Base-by-base conservation (phyloP, 2,888 invertebrate species). In the Drosophila kuntzei region DNA sequence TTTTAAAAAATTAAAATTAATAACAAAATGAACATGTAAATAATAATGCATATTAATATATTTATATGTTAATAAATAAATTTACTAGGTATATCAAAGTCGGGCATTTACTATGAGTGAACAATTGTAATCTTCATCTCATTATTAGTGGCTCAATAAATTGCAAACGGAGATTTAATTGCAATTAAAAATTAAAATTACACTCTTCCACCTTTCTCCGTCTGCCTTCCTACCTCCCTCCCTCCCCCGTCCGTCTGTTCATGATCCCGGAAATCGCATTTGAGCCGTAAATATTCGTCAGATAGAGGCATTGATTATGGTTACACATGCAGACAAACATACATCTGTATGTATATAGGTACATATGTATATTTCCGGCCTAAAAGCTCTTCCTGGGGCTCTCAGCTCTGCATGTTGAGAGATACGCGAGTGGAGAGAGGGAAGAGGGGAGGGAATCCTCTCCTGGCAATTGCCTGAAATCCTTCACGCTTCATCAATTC, bases 401-500 rank as follows among this genome's bases (percentile, higher is more conserved):
- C 18, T n/a, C 7, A 25, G 32, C 27, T 32, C 43, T 65, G 59
- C 61, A 39, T 25, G 51, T 20, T 16, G 22, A 22, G 55, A 34
- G 58, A 71, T 53, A 53, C 8, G 22, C 2, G 22, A 14, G 16
- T 4, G 36, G 8, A 9, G 20, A 8, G 12, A n/a, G 12, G 3
- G 20, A n/a, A 16, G 12, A 3, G 8, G 22, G 16, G 7, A 14
- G 71, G 39, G 58, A 79, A 74, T 84, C 68, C 74, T 71, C 81
- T 72, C 62, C 71, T 84, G 85, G 77, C 79, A 89, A 89, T 89
- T 85, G 89, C 75, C 89, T 85, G 77, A 77, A 85, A 85, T 85
- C 85, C 85, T 85, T 89, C 85, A 85, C 85, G 85, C 87, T 85
- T 85, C 85, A 85, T 85, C 85, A 85, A 89, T 87, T 87, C 85